phyloP scores from a whole-genome alignment of 2,888 invertebrate genomes.

The Eretmocerus hayati region DNA sequence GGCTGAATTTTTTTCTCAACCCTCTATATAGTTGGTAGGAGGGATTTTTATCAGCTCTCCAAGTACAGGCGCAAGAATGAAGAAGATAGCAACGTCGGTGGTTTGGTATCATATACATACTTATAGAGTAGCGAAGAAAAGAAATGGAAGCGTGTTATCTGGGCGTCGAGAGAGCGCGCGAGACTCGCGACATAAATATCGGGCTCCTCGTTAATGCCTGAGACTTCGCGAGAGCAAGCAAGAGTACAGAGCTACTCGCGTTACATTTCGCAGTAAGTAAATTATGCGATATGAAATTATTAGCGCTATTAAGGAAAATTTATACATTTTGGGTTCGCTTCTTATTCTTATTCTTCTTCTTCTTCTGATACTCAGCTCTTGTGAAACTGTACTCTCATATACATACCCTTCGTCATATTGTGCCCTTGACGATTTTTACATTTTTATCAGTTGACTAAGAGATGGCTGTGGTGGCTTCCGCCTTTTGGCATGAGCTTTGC shows the following conservation, averaged over 20 bases:
- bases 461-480: too few relatives aligned
- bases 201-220: slow-evolving; percentile 48
- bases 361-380: too few relatives aligned
- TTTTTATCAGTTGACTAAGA: too few relatives aligned
- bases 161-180: slow-evolving; percentile 27
- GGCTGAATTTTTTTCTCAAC: slow-evolving; percentile 11
- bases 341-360: too few relatives aligned
- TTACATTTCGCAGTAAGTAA: slow-evolving; percentile 49
- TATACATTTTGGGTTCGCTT: slow-evolving; percentile 43
- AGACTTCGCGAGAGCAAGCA: slow-evolving; percentile 45
- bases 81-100: slow-evolving; percentile 18
- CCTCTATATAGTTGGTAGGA: slow-evolving; percentile 5
- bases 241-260: slow-evolving; percentile 48
- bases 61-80: slow-evolving; percentile 23
- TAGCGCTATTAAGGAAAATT: slow-evolving; percentile 48
- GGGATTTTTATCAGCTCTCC: slow-evolving; percentile 24
- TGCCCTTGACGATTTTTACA: slow-evolving; percentile 40
- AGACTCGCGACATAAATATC: slow-evolving; percentile 46
- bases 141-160: slow-evolving; percentile 42
- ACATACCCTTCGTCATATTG: slow-evolving; percentile 16
- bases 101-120: too few relatives aligned
- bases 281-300: slow-evolving; percentile 49
- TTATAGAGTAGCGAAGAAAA: slow-evolving; percentile 11
- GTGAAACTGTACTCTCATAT: too few relatives aligned
- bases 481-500: too few relatives aligned